These are phyloP conservation scores for Chaetodon trifasciatus DNA, from an alignment of 2,797 vertebrate genomes.

Conservation along the genomic window DNA sequence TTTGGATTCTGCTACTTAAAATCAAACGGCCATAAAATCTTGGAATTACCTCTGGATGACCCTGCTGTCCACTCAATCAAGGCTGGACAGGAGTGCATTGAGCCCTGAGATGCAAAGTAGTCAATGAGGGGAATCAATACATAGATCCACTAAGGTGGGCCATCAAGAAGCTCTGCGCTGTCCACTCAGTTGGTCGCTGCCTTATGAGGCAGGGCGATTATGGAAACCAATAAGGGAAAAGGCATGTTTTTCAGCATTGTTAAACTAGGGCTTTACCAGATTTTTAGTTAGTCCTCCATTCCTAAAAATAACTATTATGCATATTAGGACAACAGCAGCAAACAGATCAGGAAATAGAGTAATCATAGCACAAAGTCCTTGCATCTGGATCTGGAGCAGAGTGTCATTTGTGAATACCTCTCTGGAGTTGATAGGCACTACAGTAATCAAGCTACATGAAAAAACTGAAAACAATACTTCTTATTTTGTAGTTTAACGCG, in stretches of 20 bases:
- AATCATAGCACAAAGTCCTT: not conserved
- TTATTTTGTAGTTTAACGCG: not conserved
- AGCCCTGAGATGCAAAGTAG: constrained; percentile 70
- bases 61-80: constrained; percentile 52
- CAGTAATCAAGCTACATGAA: not conserved
- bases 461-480: not conserved
- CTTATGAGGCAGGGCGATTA: constrained; percentile 61
- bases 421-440: not conserved
- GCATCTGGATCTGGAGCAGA: not conserved
- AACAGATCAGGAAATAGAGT: not conserved
- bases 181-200: constrained; percentile 64
- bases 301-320: not conserved
- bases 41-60: constrained; percentile 66
- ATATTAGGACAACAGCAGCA: not conserved
- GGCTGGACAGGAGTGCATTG: constrained; percentile 56
- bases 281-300: constrained; percentile 9
- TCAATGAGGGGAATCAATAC: constrained; percentile 78
- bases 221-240: constrained; percentile 54
- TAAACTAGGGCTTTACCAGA: constrained; percentile 21
- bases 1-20: constrained; percentile 1
- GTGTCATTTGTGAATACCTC: not conserved
- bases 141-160: constrained; percentile 69
- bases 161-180: constrained; percentile 60
- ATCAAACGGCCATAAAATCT: constrained; percentile 13
- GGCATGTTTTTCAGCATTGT: constrained; percentile 59